Evolutionary conservation across 2,113 vertebrate genomes (phyloP), one percentile per base, ranked within the genome.

Genomic region (Phainopepla nitens): DNA sequence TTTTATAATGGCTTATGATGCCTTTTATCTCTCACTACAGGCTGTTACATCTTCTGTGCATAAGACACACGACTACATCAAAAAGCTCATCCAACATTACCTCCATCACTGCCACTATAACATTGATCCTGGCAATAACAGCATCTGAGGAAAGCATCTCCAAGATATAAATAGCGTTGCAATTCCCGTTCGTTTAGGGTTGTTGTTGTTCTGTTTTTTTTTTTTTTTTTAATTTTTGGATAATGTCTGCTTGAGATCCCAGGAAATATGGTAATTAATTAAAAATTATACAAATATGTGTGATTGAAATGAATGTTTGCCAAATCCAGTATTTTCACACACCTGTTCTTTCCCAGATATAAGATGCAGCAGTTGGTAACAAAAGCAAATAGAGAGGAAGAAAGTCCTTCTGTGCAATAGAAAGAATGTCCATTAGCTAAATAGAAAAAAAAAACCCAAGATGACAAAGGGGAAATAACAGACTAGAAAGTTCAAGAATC

Each of bases 401-500:
- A 73, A 72, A 35, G 12, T 53, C 39, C 44, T 95, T 80, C 15
- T 1, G 9, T 47, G 58, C 47, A 80, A 92, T 3, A 92, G 82
- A 64, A 87, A 85, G 56, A 89, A 90, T 18, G 25, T 77, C 88
- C 85, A 90, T 92, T 87, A 73, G 39, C 82, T 83, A 70, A 86
- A 90, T 13, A 62, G 58, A 61, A 88, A 95, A 86, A 88, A 95
- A 86, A 83, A 87, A 7, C 0, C 25, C 60, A 51, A 44, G 69
- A 83, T 70, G 64, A 89, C 86, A 95, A 93, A 84, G 51, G 90
- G 88, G 93, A 93, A 90, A 93, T 58, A 91, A 75, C 76, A 89
- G 69, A 89, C 35, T 89, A 87, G 60, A 81, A 92, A 92, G 91
- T 83, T 97, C 91, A 96, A 83, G 56, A 96, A 89, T 89, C 91